Evolutionary conservation across 2,797 vertebrate genomes (phyloP).

Genomic region (Perodicticus potto): DNA sequence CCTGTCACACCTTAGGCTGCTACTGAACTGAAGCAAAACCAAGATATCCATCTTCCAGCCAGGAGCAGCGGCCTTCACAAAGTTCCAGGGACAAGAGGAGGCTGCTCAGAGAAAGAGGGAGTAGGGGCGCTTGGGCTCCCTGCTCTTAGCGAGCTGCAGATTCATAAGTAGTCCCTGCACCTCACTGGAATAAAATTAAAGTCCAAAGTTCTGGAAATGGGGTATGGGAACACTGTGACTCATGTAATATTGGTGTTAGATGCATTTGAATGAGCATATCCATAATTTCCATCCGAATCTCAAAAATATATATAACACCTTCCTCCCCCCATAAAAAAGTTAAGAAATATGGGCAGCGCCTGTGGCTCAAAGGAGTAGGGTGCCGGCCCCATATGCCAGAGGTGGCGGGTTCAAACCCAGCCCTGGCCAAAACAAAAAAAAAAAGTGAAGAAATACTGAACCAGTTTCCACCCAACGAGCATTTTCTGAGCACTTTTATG

Average conservation of each 20-base stretch:
- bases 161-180: background rate
- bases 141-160: background rate
- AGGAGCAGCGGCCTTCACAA: constrained; percentile 42
- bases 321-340: background rate
- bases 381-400: too few relatives aligned
- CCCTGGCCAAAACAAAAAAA: background rate
- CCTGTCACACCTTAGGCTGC: constrained; percentile 42
- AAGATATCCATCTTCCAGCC: constrained; percentile 64
- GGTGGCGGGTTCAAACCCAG: too few relatives aligned
- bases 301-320: background rate
- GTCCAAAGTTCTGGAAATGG: constrained; percentile 20
- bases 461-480: background rate
- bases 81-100: background rate
- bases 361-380: too few relatives aligned
- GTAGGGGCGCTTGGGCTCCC: background rate
- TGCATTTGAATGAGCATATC: background rate
- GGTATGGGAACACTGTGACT: background rate
- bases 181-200: constrained; percentile 13
- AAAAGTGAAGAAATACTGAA: background rate
- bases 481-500: background rate
- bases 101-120: background rate
- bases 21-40: constrained; percentile 75
- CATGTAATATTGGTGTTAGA: background rate
- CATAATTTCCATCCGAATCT: background rate
- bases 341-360: background rate